A percentile compares a stretch with the other conserved stretches of the same genome.
phyloP scores from a whole-genome alignment of 23 tunicate genomes.

The Ascidia mentula region DNA sequence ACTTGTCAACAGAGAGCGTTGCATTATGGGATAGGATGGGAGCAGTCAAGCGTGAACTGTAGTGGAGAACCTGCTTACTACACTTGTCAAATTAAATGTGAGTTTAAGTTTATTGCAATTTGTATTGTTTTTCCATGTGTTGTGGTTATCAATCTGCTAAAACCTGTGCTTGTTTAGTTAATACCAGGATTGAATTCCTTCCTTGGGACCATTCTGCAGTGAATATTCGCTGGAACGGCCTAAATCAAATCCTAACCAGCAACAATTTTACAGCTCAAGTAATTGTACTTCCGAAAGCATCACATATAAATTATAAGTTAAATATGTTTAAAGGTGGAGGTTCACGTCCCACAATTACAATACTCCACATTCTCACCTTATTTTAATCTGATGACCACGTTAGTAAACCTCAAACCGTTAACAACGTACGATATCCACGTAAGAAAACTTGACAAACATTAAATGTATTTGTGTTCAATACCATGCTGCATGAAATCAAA shows the following conservation, averaged over 20 bases:
- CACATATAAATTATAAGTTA: no score
- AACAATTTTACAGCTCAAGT: background rate
- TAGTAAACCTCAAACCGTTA: no score
- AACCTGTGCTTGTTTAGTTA: background rate
- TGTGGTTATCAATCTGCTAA: background rate
- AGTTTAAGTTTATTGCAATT: no score
- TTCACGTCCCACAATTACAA: no score
- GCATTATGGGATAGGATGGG: constrained; percentile 10
- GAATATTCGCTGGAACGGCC: background rate
- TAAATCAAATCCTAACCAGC: background rate
- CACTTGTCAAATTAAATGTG: background rate
- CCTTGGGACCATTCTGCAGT: background rate
- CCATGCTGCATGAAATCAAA: no score
- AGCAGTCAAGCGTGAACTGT: constrained; percentile 4
- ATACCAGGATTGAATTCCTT: background rate
- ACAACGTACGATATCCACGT: no score
- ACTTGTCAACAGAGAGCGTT: constrained; percentile 6
- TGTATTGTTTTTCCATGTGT: background rate
- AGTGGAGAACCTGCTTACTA: constrained; percentile 3
- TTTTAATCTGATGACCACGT: no score
- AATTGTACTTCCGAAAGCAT: background rate
- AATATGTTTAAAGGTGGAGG: no score
- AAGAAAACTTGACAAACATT: no score
- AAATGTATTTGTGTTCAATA: no score
- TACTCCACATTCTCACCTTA: no score